Evolutionary conservation across 2,113 vertebrate genomes (phyloP), one percentile per base, ranked within the genome.

Genomic region (Cyanistes caeruleus): DNA sequence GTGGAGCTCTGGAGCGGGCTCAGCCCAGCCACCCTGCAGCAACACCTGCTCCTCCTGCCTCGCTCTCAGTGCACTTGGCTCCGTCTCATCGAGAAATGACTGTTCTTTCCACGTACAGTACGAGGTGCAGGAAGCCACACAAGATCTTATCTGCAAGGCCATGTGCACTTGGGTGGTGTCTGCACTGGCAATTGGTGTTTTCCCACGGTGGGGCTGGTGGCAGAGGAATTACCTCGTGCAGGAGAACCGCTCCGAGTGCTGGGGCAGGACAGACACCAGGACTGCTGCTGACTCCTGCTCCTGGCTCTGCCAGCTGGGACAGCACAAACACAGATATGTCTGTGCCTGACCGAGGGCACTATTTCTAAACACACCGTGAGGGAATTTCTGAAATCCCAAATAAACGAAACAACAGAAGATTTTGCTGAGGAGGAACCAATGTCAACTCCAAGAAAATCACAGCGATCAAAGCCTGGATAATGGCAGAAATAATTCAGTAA

Each of bases 81-180:
- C 17, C 60, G 84, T 41, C 80, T 95, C 94, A 93, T 95, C 87
- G 25, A 76, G 88, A 96, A 96, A 91, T 86, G 91, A 95, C 92
- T 95, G 28, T 68, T 87, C 93, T 95, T 93, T 90, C 94, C 92
- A 90, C 15, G 14, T 44, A 91, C 72, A 93, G 93, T 25, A 83
- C 0, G 39, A 87, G 90, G 90, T 22, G 75, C 95, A 96, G 96
- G 95, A 97, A 97, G 93, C 94, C 93, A 93, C 96, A 97, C 46
- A 30, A 96, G 96, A 96, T 96, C 65, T 95, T 97, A 96, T 96
- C 95, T 91, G 84, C 84, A 74, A 83, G 93, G 81, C 87, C 87
- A 94, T 93, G 93, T 85, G 93, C 84, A 73, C 89, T 91, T 89
- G 93, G 95, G 95, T 95, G 95, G 94, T 85, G 95, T 87, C 95